Percentiles rank a stretch among this genome's conserved stretches.
These are phyloP conservation scores for Bradypodion ventrale DNA, from an alignment of 2,797 vertebrate genomes.

Conservation along the genomic window DNA sequence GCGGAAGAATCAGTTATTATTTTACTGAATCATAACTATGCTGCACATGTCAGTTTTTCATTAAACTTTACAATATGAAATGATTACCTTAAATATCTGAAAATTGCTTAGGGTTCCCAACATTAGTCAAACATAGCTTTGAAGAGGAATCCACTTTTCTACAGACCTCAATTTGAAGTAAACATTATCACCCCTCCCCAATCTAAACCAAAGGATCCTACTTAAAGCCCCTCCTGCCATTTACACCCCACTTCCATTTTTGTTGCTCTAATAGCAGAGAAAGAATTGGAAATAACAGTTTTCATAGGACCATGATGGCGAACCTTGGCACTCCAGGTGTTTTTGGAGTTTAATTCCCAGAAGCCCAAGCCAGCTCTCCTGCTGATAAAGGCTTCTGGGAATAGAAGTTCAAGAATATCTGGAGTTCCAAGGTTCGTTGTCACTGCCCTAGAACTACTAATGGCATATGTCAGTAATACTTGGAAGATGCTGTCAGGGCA, in stretches of 20 bases:
- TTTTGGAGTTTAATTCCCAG: no score
- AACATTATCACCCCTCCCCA: not conserved
- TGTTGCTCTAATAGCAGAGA: not conserved
- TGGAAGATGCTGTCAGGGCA: no score
- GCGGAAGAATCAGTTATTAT: not conserved
- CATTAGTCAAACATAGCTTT: not conserved
- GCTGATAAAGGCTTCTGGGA: no score
- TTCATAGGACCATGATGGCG: not conserved
- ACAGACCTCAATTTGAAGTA: not conserved
- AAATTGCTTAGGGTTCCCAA: not conserved
- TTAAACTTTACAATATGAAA: not conserved
- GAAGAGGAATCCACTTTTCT: not conserved
- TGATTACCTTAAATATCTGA: not conserved
- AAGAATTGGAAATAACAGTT: not conserved
- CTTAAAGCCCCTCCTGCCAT: not conserved
- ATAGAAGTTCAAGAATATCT: no score
- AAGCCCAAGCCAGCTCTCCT: no score
- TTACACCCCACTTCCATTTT: not conserved
- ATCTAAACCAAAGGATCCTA: not conserved
- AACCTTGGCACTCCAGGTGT: no score
- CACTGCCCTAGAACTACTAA: not conserved
- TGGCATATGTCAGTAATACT: not conserved
- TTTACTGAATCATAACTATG: conserved; percentile 39
- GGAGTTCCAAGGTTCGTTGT: no score
- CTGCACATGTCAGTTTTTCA: not conserved